These are phyloP conservation scores for Xenopus tropicalis DNA, from an alignment of 2,113 vertebrate species.

Conservation along the genomic window DNA sequence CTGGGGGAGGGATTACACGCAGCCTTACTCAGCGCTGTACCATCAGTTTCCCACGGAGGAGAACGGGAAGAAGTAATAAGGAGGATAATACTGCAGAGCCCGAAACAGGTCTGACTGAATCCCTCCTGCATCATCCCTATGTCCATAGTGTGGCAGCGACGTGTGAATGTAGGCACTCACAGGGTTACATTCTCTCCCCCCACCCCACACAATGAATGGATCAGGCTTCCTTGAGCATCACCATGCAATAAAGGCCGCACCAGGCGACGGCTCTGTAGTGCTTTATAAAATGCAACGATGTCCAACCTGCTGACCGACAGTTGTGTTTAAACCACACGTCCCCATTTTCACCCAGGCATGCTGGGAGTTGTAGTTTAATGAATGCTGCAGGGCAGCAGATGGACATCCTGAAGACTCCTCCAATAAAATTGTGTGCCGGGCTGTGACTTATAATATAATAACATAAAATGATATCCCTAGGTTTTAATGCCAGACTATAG, in stretches of 20 bases:
- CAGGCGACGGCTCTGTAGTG: too few relatives aligned
- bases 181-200: neutral
- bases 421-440: neutral
- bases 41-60: conserved; percentile 33
- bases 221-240: too few relatives aligned
- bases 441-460: neutral
- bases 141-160: too few relatives aligned
- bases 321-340: too few relatives aligned
- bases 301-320: too few relatives aligned
- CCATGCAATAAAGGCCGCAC: too few relatives aligned
- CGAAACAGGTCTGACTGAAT: conserved; percentile 27
- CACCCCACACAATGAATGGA: neutral
- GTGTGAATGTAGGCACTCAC: neutral
- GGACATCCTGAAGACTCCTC: too few relatives aligned
- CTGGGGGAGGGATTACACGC: conserved; percentile 20
- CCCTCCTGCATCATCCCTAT: neutral
- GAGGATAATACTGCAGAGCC: conserved; percentile 11
- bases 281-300: too few relatives aligned
- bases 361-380: too few relatives aligned
- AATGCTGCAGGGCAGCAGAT: too few relatives aligned
- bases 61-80: neutral
- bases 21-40: conserved; percentile 11
- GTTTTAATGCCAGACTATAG: neutral
- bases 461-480: neutral
- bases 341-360: too few relatives aligned